A percentile compares a stretch with the other conserved stretches of the same genome.
Conservation (phyloP, 2,113 vertebrate genomes). For the Diphyllodes magnificus region DNA sequence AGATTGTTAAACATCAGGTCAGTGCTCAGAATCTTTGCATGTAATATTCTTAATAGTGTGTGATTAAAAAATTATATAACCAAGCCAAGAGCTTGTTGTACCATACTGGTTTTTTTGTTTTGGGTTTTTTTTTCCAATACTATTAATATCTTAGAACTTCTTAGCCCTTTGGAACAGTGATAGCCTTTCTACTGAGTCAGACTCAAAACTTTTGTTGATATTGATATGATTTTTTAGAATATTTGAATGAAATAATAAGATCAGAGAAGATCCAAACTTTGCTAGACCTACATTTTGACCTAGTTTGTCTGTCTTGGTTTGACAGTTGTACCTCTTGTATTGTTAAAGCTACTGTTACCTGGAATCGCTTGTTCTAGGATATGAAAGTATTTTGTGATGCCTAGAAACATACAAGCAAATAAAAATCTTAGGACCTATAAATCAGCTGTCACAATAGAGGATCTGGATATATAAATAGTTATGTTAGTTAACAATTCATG, state of each 20-base stretch:
- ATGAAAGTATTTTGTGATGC: neutral
- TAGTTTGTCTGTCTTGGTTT: neutral
- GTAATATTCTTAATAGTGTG: neutral
- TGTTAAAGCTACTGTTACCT: neutral
- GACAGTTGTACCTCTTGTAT: neutral
- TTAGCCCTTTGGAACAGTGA: neutral
- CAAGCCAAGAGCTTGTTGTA: neutral
- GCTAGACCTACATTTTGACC: neutral
- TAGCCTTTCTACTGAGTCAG: neutral
- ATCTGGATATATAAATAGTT: neutral
- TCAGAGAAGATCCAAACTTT: neutral
- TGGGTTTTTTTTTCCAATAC: neutral
- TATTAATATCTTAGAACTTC: neutral
- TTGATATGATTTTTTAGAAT: neutral
- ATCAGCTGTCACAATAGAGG: neutral
- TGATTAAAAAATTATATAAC: neutral
- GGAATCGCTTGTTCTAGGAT: neutral
- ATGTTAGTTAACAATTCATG: neutral
- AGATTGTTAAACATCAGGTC: constrained; percentile 98
- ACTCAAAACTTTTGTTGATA: neutral
- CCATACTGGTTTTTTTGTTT: accelerated
- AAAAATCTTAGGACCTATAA: neutral
- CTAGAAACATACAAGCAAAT: neutral
- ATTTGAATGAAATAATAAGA: neutral
- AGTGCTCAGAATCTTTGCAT: neutral